Evolutionary conservation across 2,888 invertebrate genomes (phyloP).

Genomic region (Agrilus biguttatus): DNA sequence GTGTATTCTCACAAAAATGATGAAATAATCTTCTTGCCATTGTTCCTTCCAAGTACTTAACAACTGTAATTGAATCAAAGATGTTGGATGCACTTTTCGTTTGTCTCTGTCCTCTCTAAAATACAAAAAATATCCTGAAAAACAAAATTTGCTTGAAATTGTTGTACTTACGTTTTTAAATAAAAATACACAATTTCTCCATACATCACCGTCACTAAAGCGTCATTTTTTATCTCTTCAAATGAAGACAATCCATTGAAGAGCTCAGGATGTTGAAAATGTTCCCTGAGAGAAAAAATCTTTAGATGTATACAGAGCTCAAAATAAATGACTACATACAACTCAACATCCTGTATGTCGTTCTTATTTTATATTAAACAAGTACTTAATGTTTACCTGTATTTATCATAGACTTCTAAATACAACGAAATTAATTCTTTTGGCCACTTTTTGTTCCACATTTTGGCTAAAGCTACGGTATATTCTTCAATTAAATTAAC

Average conservation of each 20-base stretch:
- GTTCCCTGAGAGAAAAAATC: slow-evolving; percentile 27
- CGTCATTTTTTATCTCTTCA: slow-evolving; percentile 31
- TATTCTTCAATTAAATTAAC: slow-evolving; percentile 46
- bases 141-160: neutral
- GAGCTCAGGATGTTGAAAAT: slow-evolving; percentile 36
- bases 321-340: neutral
- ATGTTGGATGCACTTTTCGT: slow-evolving; percentile 28
- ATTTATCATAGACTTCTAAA: slow-evolving; percentile 43
- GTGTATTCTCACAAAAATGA: slow-evolving; percentile 34
- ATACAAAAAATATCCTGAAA: neutral
- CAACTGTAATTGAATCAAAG: slow-evolving; percentile 33
- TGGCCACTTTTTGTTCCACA: slow-evolving; percentile 55
- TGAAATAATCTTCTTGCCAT: slow-evolving; percentile 31
- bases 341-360: too few species aligned
- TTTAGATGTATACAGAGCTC: neutral
- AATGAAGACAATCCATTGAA: slow-evolving; percentile 28
- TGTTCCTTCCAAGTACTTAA: slow-evolving; percentile 31
- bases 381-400: slow-evolving; percentile 13
- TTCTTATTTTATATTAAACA: too few species aligned
- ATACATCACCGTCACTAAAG: slow-evolving; percentile 36
- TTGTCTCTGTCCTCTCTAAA: slow-evolving; percentile 3
- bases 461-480: slow-evolving; percentile 39
- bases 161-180: too few species aligned
- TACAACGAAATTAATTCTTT: slow-evolving; percentile 41
- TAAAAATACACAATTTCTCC: slow-evolving; percentile 30